Conservation (phyloP, 30 jellyfish, hydroid and myxozoan species). For the Sanderia malayensis region DNA sequence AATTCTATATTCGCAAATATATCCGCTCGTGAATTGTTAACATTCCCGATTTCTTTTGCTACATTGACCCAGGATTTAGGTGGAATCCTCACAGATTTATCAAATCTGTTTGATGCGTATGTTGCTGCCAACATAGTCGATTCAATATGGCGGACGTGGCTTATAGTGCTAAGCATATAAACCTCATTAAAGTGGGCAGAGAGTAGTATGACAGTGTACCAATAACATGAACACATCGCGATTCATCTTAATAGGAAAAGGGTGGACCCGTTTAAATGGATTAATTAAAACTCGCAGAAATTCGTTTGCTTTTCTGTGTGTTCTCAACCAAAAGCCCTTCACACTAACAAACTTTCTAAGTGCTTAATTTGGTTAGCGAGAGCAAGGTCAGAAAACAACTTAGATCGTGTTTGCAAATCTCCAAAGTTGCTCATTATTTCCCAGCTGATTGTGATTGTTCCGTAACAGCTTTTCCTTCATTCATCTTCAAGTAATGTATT, state of each 20-base stretch:
- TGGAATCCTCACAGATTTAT: not conserved
- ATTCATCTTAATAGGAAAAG: conserved; percentile 21
- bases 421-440: conserved; percentile 1
- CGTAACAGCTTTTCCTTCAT: not conserved
- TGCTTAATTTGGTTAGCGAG: conserved; percentile 29
- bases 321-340: conserved; percentile 26
- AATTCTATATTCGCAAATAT: too few relatives aligned
- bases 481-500: not conserved
- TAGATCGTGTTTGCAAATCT: not conserved
- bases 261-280: conserved; percentile 68
- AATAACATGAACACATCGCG: not conserved
- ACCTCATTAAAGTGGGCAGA: not conserved
- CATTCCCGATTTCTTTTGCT: too few relatives aligned
- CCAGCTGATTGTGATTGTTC: conserved; percentile 6
- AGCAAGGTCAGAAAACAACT: conserved; percentile 4
- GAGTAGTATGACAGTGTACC: not conserved
- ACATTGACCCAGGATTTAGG: not conserved
- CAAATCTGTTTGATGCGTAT: not conserved
- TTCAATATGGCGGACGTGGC: not conserved
- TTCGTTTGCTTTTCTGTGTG: conserved; percentile 51
- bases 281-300: conserved; percentile 36
- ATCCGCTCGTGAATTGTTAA: too few relatives aligned
- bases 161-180: not conserved
- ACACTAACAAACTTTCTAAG: conserved; percentile 32
- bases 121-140: not conserved